Evolutionary conservation across 2,888 invertebrate species (phyloP).

Genomic region (Drosophila borborema): DNA sequence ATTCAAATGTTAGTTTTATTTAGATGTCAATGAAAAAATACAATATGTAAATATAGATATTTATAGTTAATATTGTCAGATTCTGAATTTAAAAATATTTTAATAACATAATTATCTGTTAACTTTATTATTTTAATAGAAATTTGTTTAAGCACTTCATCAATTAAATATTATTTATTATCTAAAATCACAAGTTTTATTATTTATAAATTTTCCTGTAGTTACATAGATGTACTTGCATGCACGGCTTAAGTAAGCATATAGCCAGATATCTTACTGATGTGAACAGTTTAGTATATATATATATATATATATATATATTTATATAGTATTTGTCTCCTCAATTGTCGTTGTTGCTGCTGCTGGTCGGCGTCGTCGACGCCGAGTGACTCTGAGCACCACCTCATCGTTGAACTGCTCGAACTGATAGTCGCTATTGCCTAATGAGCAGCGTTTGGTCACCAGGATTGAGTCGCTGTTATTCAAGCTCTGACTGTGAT

Average conservation of each 20-base stretch:
- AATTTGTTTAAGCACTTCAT: background rate
- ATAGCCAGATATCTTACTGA: constrained; percentile 33
- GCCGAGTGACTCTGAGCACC: constrained; percentile 76
- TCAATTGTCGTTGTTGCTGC: background rate
- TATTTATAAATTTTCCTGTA: background rate
- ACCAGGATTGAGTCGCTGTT: constrained; percentile 38
- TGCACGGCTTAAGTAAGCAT: constrained; percentile 15
- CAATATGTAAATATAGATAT: background rate
- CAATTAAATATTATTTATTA: constrained; percentile 3
- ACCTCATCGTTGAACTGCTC: constrained; percentile 78
- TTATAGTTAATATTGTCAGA: background rate
- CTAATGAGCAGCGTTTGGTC: constrained; percentile 76
- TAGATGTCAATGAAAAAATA: background rate
- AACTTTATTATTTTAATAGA: background rate
- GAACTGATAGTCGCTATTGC: constrained; percentile 80
- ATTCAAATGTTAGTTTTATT: background rate
- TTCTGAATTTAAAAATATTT: background rate
- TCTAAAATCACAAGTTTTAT: constrained; percentile 3
- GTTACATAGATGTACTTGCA: background rate
- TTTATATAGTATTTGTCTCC: background rate
- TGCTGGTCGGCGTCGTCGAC: constrained; percentile 31
- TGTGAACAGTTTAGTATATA: background rate
- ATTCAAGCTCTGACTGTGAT: constrained; percentile 1
- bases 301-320: background rate
- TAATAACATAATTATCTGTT: background rate